Conservation (phyloP, 2,113 vertebrate genomes). For the Phycodurus eques region DNA sequence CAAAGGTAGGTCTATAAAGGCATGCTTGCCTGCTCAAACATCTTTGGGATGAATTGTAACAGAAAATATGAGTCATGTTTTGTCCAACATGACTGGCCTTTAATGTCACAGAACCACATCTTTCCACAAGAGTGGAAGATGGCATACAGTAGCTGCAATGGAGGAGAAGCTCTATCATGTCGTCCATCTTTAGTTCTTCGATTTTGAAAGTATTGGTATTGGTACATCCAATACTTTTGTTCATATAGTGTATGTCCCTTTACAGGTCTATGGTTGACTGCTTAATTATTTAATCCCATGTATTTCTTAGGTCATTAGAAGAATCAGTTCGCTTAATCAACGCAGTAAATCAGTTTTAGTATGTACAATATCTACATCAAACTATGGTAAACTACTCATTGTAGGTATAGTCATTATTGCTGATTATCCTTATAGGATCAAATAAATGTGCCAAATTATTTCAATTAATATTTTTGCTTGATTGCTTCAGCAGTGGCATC, state of each 20-base stretch:
- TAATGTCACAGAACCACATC: no score
- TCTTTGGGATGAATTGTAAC: no score
- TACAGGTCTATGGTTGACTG: constrained; percentile 32
- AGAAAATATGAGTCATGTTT: no score
- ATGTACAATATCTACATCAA: not conserved
- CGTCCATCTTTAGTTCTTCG: not conserved
- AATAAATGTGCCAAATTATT: not conserved
- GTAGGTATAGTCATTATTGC: not conserved
- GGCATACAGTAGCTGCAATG: not conserved
- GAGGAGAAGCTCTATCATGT: not conserved
- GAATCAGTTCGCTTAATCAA: constrained; percentile 32
- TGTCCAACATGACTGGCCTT: no score
- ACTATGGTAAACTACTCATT: not conserved
- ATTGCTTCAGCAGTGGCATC: constrained; percentile 81
- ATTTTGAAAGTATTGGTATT: not conserved
- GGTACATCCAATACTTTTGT: no score
- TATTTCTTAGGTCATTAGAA: constrained; percentile 30
- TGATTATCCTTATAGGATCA: not conserved
- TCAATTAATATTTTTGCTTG: not conserved
- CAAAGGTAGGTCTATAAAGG: not conserved
- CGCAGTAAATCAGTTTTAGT: constrained; percentile 52
- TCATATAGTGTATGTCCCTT: constrained; percentile 11
- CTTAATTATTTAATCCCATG: constrained; percentile 33
- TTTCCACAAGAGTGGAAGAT: no score
- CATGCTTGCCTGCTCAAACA: not conserved